Percentiles rank a stretch among this genome's conserved stretches.
Evolutionary conservation across 2,797 vertebrate species (phyloP).

Genomic region (Siniperca obscura): DNA sequence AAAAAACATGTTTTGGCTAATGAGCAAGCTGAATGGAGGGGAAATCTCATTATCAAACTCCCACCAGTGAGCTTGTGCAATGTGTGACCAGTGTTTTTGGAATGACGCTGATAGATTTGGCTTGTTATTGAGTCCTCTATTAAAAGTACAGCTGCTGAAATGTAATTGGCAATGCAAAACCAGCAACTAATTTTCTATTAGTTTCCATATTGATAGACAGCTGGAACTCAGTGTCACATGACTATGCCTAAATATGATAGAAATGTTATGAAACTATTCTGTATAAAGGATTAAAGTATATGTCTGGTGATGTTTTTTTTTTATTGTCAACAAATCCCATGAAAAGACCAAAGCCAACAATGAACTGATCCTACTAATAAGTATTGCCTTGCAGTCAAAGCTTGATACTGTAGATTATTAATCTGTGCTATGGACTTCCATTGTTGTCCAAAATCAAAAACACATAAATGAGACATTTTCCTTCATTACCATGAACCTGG

Average conservation of each 20-base stretch:
- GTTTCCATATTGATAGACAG: slow-evolving; percentile 17
- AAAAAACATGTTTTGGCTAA: slow-evolving; percentile 40
- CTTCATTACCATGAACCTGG: neutral
- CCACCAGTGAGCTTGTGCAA: slow-evolving; percentile 49
- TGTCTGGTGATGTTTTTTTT: neutral
- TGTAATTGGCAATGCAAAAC: slow-evolving; percentile 29
- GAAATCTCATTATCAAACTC: slow-evolving; percentile 62
- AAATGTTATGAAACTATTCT: slow-evolving; percentile 3
- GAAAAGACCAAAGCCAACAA: neutral
- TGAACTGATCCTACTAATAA: neutral
- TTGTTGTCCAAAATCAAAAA: neutral
- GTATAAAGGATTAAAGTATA: neutral
- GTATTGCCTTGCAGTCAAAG: neutral
- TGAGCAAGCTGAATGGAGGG: slow-evolving; percentile 31
- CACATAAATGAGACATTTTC: neutral
- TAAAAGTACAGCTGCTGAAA: slow-evolving; percentile 47
- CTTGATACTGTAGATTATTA: neutral
- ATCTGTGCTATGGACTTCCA: neutral
- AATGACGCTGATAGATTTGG: slow-evolving; percentile 44
- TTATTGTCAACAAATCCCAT: neutral
- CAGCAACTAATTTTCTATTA: neutral
- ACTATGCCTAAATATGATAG: neutral
- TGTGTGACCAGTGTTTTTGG: slow-evolving; percentile 48
- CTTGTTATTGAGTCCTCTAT: slow-evolving; percentile 38
- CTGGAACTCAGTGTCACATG: slow-evolving; percentile 6